phyloP scores from a whole-genome alignment of 2,888 invertebrate species.

The Geophilus truncorum region DNA sequence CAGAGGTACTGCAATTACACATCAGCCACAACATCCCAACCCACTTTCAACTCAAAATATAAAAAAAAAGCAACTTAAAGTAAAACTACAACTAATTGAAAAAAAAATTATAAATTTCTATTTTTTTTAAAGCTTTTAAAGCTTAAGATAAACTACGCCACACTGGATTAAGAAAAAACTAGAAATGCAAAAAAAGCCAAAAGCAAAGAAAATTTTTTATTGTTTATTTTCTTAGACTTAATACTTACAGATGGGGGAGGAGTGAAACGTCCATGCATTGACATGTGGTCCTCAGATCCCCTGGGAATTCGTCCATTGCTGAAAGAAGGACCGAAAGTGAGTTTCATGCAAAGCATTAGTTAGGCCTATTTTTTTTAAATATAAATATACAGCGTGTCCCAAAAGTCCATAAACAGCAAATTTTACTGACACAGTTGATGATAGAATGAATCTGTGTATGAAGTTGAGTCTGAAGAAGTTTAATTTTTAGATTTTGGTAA shows the following conservation, averaged over 20 bases:
- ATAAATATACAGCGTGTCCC: no score
- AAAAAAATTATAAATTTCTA: not conserved
- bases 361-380: no score
- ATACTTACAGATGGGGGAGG: conserved; percentile 37
- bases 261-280: conserved; percentile 36
- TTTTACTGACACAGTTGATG: no score
- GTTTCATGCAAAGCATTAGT: not conserved
- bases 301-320: conserved; percentile 42
- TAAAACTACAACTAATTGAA: not conserved
- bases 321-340: conserved; percentile 34
- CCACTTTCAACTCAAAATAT: conserved; percentile 10
- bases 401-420: no score
- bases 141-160: not conserved
- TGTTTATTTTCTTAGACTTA: not conserved
- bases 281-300: conserved; percentile 34
- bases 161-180: not conserved
- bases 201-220: not conserved
- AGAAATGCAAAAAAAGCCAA: not conserved
- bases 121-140: not conserved
- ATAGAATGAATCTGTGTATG: no score
- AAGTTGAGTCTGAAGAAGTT: no score
- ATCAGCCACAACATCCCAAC: conserved; percentile 19
- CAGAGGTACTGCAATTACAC: conserved; percentile 32
- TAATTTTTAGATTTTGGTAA: no score
- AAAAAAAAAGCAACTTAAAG: not conserved